phyloP scores from a whole-genome alignment of 2,888 invertebrate species.

The Biston stratarius region DNA sequence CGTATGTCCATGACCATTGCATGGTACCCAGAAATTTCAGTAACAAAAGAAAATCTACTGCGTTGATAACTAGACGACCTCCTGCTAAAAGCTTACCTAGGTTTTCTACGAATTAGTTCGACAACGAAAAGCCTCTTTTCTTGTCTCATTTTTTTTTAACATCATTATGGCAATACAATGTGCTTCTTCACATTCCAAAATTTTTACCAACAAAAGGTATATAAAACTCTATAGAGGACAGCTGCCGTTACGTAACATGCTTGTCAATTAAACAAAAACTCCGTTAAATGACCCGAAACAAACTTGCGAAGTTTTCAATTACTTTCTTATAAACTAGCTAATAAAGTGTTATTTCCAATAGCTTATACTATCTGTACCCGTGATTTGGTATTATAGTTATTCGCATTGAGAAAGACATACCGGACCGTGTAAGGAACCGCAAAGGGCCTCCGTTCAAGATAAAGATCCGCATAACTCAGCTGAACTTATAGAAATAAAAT shows the following conservation, averaged over 20 bases:
- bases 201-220: too few relatives aligned
- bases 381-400: slow-evolving; percentile 51
- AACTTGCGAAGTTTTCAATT: background rate
- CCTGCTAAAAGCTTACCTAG: too few relatives aligned
- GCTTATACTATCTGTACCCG: background rate
- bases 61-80: too few relatives aligned
- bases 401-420: slow-evolving; percentile 65
- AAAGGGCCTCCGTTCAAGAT: slow-evolving; percentile 63
- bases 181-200: too few relatives aligned
- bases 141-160: too few relatives aligned
- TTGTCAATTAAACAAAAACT: slow-evolving; percentile 18
- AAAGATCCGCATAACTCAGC: slow-evolving; percentile 64
- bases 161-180: too few relatives aligned
- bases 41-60: too few relatives aligned
- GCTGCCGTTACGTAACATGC: background rate
- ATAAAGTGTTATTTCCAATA: slow-evolving; percentile 14
- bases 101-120: too few relatives aligned
- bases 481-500: slow-evolving; percentile 45
- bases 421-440: slow-evolving; percentile 71
- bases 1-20: too few relatives aligned
- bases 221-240: background rate
- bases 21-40: too few relatives aligned
- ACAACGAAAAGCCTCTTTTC: too few relatives aligned
- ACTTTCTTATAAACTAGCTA: background rate
- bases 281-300: slow-evolving; percentile 19